Base-by-base conservation (phyloP, 2,113 vertebrate species). In the Cathartes aura region DNA sequence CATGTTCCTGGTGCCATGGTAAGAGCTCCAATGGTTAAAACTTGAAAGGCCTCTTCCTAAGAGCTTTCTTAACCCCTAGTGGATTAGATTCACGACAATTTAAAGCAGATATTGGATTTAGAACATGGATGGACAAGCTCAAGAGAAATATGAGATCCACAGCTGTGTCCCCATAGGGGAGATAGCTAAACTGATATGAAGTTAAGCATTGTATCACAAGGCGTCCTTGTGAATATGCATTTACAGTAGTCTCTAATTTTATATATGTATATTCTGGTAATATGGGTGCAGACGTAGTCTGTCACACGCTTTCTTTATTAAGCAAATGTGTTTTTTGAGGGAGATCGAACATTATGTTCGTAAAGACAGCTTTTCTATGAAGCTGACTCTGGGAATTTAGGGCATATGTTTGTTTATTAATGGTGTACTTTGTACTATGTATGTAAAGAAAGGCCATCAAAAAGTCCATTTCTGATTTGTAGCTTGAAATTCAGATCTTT, bases 401-500 rank as follows among this genome's bases (percentile, higher is more conserved):
- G 84, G 45, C 78, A 82, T 71, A 27, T 45, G 48, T 89, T 96
- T 92, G 86, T 89, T 97, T 94, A 94, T 96, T 87, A 96, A 89
- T 91, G 70, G 42, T 70, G 48, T 83, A 86, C 29, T 88, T 89
- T 89, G 66, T 91, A 92, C n/a, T 90, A 52, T 32, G 55, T 91
- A 82, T 95, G 74, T 87, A 89, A 90, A 89, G 67, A 86, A 97
- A 96, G 52, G 67, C 47, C 71, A 94, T 94, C 63, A 92, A 78
- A 89, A 96, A 89, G 59, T 72, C 56, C 16, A 53, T 86, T 97
- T 97, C 82, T 97, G 93, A 96, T 94, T 95, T 94, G 84, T 72
- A 94, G 84, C 62, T 93, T 94, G 89, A 91, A 97, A 93, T 92
- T 74, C 59, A 89, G 80, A 94, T 90, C 92, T 98, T 91, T 96